Conservation (phyloP, 2,113 vertebrate genomes). For the Chaenogobius annularis region DNA sequence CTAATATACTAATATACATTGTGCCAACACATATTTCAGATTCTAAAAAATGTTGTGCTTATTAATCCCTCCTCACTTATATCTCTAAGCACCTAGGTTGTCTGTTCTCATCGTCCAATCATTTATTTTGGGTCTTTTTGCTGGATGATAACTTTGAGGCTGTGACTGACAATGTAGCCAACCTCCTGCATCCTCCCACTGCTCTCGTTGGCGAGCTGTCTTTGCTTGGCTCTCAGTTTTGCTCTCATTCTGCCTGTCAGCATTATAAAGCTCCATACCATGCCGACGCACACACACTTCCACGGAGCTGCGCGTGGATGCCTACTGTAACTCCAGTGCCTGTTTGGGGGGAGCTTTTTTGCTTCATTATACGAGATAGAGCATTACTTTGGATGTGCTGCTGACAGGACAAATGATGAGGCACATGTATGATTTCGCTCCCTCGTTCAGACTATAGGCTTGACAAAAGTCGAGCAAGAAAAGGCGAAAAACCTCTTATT, state of each 20-base stretch:
- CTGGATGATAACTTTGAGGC: constrained; percentile 45
- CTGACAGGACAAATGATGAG: constrained; percentile 31
- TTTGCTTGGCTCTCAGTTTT: constrained; percentile 54
- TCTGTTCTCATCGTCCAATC: constrained; percentile 1
- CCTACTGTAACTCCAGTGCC: constrained; percentile 45
- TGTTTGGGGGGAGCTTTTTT: constrained; percentile 27
- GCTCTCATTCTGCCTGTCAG: constrained; percentile 74
- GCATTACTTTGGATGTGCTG: constrained; percentile 21
- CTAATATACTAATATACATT: no score
- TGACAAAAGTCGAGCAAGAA: constrained; percentile 16
- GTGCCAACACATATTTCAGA: no score
- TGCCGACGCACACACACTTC: constrained; percentile 25
- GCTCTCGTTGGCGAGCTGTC: constrained; percentile 32
- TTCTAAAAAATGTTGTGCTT: no score
- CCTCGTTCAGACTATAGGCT: constrained; percentile 11
- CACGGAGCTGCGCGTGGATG: constrained; percentile 23
- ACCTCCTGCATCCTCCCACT: constrained; percentile 32
- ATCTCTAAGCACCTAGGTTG: neutral
- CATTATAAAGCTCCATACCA: constrained; percentile 63
- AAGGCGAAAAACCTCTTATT: neutral
- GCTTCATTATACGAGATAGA: constrained; percentile 31
- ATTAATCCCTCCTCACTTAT: no score
- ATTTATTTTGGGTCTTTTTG: constrained; percentile 33
- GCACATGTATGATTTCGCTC: constrained; percentile 10
- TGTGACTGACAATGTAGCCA: constrained; percentile 52